Evolutionary conservation across 2,888 invertebrate genomes (phyloP), one percentile per base, ranked within the genome.

Genomic region (Tolmerus cingulatus): DNA sequence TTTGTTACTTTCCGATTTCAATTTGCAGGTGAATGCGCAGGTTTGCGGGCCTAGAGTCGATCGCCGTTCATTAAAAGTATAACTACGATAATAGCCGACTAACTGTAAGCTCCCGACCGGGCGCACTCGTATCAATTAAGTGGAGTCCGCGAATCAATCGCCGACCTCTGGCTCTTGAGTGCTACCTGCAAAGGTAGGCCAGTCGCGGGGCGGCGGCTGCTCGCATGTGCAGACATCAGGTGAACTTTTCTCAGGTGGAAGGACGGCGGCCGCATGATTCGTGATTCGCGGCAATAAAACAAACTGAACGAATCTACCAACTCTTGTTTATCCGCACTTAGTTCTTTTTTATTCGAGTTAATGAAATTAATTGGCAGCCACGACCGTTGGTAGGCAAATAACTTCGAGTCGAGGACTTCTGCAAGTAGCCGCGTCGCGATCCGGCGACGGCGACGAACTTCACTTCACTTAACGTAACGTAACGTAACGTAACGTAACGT

Each of bases 321-420:
- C 85, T 85, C 46, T 74, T 74, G 74, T 85, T 85, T 74, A 46
- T 74, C 46, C n/a, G 74, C 85, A 43, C 30, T 74, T 85, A 74
- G 14, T 76, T 27, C 16, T 85, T 84, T 84, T 84, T 85, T 46
- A 27, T 30, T 46, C 74, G 16, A 74, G 43, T 85, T 85, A 85
- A 85, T 85, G 85, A 85, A 85, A 85, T 85, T 85, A 85, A 85
- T 85, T 85, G 85, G 85, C 85, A 85, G 85, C 85, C 85, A 85
- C 85, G 74, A 85, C 43, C 27, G 85, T 85, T 74, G 85, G 85
- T 74, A 74, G 46, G 74, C 74, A 74, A 46, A 85, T 82, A 57
- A 82, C 57, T 82, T 19, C n/a, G 27, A 82, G 66, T 66, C 19
- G 57, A 82, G 66, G 82, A 82, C 82, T 82, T 66, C 82, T 82